Evolutionary conservation across 2,888 invertebrate species (phyloP).

Genomic region (Criorhina ranunculi): DNA sequence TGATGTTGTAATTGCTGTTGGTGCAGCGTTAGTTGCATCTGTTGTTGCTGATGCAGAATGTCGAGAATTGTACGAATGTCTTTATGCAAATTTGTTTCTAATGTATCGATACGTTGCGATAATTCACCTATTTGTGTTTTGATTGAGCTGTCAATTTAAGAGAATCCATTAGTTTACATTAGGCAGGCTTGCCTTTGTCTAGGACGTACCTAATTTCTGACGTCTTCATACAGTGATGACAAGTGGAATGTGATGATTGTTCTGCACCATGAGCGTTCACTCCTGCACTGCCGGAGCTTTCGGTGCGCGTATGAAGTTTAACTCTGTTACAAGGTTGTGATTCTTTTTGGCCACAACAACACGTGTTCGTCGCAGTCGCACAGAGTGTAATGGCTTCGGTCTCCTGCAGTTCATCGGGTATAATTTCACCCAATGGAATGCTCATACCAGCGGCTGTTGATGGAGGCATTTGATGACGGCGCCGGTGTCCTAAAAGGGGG

Average conservation of each 20-base stretch:
- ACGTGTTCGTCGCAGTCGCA: slow-evolving; percentile 78
- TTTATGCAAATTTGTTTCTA: slow-evolving; percentile 80
- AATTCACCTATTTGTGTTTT: slow-evolving; percentile 79
- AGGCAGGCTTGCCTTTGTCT: background rate
- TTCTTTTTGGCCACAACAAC: slow-evolving; percentile 77
- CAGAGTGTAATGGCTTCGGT: slow-evolving; percentile 79
- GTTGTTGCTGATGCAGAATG: slow-evolving; percentile 80
- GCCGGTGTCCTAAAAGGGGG: slow-evolving; percentile 71
- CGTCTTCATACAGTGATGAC: slow-evolving; percentile 77
- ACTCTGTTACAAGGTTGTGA: slow-evolving; percentile 65
- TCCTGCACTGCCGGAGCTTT: slow-evolving; percentile 69
- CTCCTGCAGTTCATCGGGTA: slow-evolving; percentile 76
- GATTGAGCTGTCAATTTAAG: slow-evolving; percentile 77
- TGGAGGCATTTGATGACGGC: slow-evolving; percentile 70
- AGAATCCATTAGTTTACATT: background rate
- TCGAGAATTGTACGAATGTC: slow-evolving; percentile 80
- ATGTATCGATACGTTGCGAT: slow-evolving; percentile 79
- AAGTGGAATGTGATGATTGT: slow-evolving; percentile 61
- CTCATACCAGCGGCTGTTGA: slow-evolving; percentile 54
- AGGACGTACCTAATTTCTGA: slow-evolving; percentile 77
- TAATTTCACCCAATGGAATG: slow-evolving; percentile 72
- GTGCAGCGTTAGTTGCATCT: slow-evolving; percentile 78
- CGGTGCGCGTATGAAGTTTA: slow-evolving; percentile 63
- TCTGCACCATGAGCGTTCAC: slow-evolving; percentile 52
- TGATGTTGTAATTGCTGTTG: slow-evolving; percentile 78